Evolutionary conservation across 2,888 invertebrate genomes (phyloP).

Genomic region (Cephus spinipes): DNA sequence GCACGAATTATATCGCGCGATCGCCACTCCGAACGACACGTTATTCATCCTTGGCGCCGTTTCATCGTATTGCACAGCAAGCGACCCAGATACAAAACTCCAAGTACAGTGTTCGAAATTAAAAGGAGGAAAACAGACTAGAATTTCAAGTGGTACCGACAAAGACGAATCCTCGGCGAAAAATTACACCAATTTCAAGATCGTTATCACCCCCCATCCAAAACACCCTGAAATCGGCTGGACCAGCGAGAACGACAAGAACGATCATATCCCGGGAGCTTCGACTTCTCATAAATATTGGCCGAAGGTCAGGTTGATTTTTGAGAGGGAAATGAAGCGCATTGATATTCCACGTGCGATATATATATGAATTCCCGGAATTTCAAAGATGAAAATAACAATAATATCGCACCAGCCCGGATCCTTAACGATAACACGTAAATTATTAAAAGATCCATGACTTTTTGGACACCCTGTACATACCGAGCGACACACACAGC

Average conservation of each 20-base stretch:
- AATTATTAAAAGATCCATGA: background rate
- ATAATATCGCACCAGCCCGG: background rate
- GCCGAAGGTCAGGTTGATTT: background rate
- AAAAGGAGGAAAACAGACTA: background rate
- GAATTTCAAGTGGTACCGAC: background rate
- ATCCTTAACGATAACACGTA: background rate
- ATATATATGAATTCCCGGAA: constrained; percentile 22
- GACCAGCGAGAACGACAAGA: background rate
- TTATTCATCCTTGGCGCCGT: constrained; percentile 48
- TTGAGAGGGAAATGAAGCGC: background rate
- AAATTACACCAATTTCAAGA: background rate
- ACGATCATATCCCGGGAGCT: background rate
- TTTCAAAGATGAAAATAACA: constrained; percentile 14
- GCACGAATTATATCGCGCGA: constrained; percentile 40
- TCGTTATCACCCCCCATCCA: background rate
- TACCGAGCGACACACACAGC: constrained; percentile 28
- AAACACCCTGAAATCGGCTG: background rate
- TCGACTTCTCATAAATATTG: background rate
- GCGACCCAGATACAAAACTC: constrained; percentile 51
- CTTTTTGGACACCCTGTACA: constrained; percentile 23
- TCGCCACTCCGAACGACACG: constrained; percentile 46
- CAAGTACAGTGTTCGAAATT: constrained; percentile 2
- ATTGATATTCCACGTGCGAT: background rate
- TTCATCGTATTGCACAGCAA: constrained; percentile 38
- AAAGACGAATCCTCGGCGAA: background rate